Conservation (phyloP, 2,888 invertebrate species). For the Melanostoma mellinum region DNA sequence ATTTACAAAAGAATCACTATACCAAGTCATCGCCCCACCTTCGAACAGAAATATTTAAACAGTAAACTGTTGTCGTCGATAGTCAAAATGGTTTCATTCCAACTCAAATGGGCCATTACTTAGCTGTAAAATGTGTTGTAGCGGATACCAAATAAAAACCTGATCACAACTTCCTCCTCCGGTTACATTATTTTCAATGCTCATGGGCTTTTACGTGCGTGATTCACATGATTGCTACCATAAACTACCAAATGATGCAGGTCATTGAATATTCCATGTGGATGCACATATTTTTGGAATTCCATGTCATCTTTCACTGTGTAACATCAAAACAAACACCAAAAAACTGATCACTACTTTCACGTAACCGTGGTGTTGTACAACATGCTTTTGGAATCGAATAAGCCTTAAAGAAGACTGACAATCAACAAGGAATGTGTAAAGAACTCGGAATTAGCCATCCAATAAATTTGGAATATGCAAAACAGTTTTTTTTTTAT, state of each 20-base stretch:
- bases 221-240: slow-evolving; percentile 23
- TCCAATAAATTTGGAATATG: slow-evolving; percentile 64
- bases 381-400: slow-evolving; percentile 16
- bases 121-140: background rate
- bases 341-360: background rate
- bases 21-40: background rate
- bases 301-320: background rate
- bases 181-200: slow-evolving; percentile 9
- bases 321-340: background rate
- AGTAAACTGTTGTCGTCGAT: background rate
- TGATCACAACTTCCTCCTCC: background rate
- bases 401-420: slow-evolving; percentile 52
- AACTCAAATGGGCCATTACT: slow-evolving; percentile 11
- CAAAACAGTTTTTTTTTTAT: slow-evolving; percentile 48
- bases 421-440: slow-evolving; percentile 58
- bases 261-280: slow-evolving; percentile 22
- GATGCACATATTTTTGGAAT: slow-evolving; percentile 9
- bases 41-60: background rate
- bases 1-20: no score
- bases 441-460: slow-evolving; percentile 52
- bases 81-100: slow-evolving; percentile 18
- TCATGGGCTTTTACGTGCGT: background rate
- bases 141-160: background rate
- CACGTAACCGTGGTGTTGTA: background rate
- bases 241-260: slow-evolving; percentile 15